Percentiles rank a stretch among this genome's conserved stretches.
Evolutionary conservation across 2,797 vertebrate species (phyloP).

Genomic region (Ceyx erithaca): DNA sequence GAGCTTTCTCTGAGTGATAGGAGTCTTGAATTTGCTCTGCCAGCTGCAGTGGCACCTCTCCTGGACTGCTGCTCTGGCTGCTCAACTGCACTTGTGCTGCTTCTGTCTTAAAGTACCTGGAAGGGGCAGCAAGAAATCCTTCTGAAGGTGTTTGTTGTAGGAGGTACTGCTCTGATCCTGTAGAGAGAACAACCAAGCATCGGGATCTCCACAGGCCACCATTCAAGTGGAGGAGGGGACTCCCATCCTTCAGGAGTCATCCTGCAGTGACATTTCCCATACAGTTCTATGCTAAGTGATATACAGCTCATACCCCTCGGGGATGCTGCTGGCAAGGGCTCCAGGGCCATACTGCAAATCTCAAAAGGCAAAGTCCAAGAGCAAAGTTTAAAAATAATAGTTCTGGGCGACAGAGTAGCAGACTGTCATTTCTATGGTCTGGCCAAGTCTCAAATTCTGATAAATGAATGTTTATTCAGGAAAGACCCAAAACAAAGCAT

Average conservation of each 20-base stretch:
- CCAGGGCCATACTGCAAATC: not conserved
- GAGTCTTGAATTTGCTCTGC: not conserved
- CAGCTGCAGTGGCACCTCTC: not conserved
- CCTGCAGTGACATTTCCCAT: not conserved
- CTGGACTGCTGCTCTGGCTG: not conserved
- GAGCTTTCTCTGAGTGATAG: not conserved
- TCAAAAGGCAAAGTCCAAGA: not conserved
- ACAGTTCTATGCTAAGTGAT: not conserved
- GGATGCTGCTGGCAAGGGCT: accelerated
- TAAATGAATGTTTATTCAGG: slow-evolving; percentile 60
- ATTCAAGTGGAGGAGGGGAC: not conserved
- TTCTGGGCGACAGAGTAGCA: not conserved
- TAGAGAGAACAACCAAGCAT: accelerated
- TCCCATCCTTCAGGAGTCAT: not conserved
- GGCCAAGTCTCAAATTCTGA: slow-evolving; percentile 30
- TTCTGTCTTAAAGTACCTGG: not conserved
- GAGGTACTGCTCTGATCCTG: not conserved
- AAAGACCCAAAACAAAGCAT: slow-evolving; percentile 57
- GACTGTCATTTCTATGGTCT: slow-evolving; percentile 12
- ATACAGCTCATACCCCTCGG: not conserved
- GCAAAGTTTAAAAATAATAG: slow-evolving; percentile 41
- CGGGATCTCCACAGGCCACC: accelerated
- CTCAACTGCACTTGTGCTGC: not conserved
- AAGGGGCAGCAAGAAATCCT: not conserved
- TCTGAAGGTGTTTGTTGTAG: not conserved